Percentiles rank a stretch among this genome's conserved stretches.
These are phyloP conservation scores for Heliothis virescens DNA, from an alignment of 1,140 invertebrate species.

Conservation along the genomic window DNA sequence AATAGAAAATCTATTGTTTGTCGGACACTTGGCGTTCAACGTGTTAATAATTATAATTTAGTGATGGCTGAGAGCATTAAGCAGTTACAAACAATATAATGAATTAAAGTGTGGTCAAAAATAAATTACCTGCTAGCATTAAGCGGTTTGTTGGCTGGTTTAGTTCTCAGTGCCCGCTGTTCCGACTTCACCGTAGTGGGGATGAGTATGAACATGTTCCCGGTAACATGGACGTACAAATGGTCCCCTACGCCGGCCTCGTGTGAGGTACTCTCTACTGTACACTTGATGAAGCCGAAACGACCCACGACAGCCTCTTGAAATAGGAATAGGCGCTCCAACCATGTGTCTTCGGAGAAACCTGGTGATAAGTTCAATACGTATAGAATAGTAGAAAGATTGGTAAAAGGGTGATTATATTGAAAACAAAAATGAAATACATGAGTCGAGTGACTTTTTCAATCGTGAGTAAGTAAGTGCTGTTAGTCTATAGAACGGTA, in stretches of 20 bases:
- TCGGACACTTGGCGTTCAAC: too few relatives aligned
- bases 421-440: too few relatives aligned
- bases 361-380: slow-evolving; percentile 84
- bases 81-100: too few relatives aligned
- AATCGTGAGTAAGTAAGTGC: too few relatives aligned
- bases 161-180: slow-evolving; percentile 70
- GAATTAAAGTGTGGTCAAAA: too few relatives aligned
- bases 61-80: too few relatives aligned
- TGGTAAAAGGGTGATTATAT: too few relatives aligned
- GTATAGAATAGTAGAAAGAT: too few relatives aligned
- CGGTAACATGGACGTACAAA: slow-evolving; percentile 95
- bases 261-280: slow-evolving; percentile 87
- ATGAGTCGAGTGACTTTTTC: too few relatives aligned
- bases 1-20: too few relatives aligned
- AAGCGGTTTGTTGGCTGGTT: slow-evolving; percentile 77
- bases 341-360: slow-evolving; percentile 91
- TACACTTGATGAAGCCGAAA: slow-evolving; percentile 95
- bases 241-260: slow-evolving; percentile 84
- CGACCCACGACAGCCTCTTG: slow-evolving; percentile 93
- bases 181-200: slow-evolving; percentile 85
- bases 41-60: too few relatives aligned
- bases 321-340: slow-evolving; percentile 92
- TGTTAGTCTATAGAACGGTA: too few relatives aligned
- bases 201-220: slow-evolving; percentile 97
- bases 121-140: slow-evolving; percentile 76